Base-by-base conservation (phyloP, 2,888 invertebrate species). In the Automeris io region DNA sequence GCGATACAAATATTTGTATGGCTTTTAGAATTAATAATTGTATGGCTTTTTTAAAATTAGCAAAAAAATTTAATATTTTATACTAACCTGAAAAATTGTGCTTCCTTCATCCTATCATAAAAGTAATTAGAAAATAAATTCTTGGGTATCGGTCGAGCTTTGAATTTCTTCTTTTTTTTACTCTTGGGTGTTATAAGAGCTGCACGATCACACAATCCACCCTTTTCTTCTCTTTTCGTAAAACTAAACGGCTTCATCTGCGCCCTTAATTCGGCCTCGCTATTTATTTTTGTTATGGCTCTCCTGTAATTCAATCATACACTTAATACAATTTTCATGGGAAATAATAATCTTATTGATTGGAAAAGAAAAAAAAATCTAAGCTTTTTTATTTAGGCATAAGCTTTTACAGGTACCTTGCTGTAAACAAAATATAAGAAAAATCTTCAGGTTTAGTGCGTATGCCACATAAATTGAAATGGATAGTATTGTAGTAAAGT, bases 51-150 rank as follows among this genome's bases (percentile, higher is more conserved):
- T n/a, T 5, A 8, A 9, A 13, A n/a, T 25, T 9, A 34, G 9
- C 12, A 18, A 12, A 4, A 18, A 32, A 5, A 5, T 18, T 5
- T 5, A 7, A n/a, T n/a, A 13, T 8, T 13, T 18, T 8, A 18
- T 16, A 23, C 45, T 56, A 55, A 92, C 91, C 91, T 88, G 66
- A 91, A 92, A 71, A 90, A 93, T 47, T 92, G 91, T 51, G 92
- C 91, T 59, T 93, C 92, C 47, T 91, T 88, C 87, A 91, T 90
- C 61, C 90, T 91, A 46, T 90, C 89, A 47, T 92, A 92, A 54
- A 92, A 88, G 46, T 91, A 91, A 56, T 91, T 91, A 9, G 91
- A 91, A 59, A 92, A 92, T 13, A 92, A 71, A 67, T 91, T 90
- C 59, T 88, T 91, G 0, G 93, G 92, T 6, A 92, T 89, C 0